phyloP scores from a whole-genome alignment of 2,888 invertebrate species.

The Caenorhabditis doughertyi region DNA sequence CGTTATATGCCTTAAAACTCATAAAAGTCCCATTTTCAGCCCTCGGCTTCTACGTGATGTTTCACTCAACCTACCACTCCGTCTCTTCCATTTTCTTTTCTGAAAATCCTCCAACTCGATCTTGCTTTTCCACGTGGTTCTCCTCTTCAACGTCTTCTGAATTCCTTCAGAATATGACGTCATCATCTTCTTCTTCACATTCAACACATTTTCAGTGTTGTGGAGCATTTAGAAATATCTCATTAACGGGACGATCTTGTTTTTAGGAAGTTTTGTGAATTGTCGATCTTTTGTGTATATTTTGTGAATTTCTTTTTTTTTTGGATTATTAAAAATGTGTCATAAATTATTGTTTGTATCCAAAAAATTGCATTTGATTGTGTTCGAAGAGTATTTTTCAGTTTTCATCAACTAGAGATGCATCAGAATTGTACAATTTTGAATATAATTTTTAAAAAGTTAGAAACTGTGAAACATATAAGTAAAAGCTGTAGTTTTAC shows the following conservation, averaged over 20 bases:
- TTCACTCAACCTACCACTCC: constrained; percentile 58
- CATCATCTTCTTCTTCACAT: constrained; percentile 11
- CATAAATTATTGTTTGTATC: too few relatives aligned
- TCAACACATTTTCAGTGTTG: constrained; percentile 52
- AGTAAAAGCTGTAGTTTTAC: too few relatives aligned
- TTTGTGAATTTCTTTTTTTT: too few relatives aligned
- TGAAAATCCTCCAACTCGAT: constrained; percentile 41
- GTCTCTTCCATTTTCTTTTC: constrained; percentile 49
- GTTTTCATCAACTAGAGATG: too few relatives aligned
- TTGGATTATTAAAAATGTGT: too few relatives aligned
- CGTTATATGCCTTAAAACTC: neutral
- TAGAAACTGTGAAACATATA: too few relatives aligned
- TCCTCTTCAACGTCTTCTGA: constrained; percentile 16
- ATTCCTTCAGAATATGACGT: constrained; percentile 7
- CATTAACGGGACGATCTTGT: constrained; percentile 13
- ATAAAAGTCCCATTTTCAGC: constrained; percentile 13
- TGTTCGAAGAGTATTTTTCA: too few relatives aligned
- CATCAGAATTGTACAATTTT: too few relatives aligned
- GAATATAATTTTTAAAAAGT: too few relatives aligned
- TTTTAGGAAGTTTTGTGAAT: too few relatives aligned
- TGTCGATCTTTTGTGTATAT: too few relatives aligned
- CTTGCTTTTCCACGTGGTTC: constrained; percentile 53
- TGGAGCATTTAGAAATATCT: constrained; percentile 46
- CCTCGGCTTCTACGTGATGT: constrained; percentile 53
- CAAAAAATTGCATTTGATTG: too few relatives aligned